Percentiles rank a stretch among this genome's conserved stretches.
Evolutionary conservation across 2,888 invertebrate genomes (phyloP).

Genomic region (Ochropleura plecta): DNA sequence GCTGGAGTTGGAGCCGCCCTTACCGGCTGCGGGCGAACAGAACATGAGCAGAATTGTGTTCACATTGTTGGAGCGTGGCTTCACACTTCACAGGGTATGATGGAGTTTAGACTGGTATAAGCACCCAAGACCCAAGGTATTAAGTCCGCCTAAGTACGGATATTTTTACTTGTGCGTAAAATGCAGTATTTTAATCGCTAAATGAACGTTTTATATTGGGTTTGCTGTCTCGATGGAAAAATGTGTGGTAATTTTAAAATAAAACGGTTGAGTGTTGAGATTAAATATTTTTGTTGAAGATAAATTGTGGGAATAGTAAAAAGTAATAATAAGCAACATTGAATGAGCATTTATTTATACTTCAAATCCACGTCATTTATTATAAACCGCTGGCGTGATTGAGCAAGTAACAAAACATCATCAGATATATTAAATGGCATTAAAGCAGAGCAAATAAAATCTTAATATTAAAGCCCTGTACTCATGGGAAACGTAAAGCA

Average conservation of each 20-base stretch:
- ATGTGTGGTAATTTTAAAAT: neutral
- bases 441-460: conserved; percentile 9
- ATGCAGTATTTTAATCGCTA: neutral
- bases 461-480: neutral
- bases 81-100: neutral
- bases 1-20: conserved; percentile 76
- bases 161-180: too few species aligned
- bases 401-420: neutral
- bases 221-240: neutral
- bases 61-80: neutral
- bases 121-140: too few species aligned
- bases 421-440: neutral
- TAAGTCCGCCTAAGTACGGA: too few species aligned
- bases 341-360: neutral
- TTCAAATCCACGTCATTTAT: neutral
- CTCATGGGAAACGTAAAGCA: neutral
- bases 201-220: neutral
- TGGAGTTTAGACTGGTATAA: too few species aligned
- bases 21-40: conserved; percentile 75
- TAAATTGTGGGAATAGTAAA: neutral
- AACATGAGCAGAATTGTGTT: conserved; percentile 52
- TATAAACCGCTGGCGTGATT: neutral
- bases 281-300: neutral
- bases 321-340: neutral
- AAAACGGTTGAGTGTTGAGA: neutral